phyloP scores from a whole-genome alignment of 2,888 invertebrate species.

The Linyphia triangularis region DNA sequence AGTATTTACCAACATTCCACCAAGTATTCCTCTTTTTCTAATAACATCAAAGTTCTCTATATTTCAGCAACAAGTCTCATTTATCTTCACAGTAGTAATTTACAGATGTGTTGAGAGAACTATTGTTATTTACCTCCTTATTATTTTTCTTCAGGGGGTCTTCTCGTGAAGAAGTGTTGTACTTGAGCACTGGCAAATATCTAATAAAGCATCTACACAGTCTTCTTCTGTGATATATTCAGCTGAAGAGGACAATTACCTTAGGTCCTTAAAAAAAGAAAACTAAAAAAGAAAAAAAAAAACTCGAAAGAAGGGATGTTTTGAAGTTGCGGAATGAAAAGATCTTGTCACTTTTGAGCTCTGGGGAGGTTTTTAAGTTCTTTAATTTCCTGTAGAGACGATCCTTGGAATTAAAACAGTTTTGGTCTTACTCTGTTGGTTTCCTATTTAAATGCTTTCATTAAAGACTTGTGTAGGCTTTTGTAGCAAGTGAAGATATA shows the following conservation, averaged over 20 bases:
- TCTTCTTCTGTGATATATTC: not conserved
- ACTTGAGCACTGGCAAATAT: slow-evolving; percentile 52
- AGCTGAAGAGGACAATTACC: slow-evolving; percentile 1
- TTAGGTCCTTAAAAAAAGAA: not conserved
- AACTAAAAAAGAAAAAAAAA: not conserved
- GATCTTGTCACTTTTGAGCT: slow-evolving; percentile 34
- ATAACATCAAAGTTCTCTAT: slow-evolving; percentile 7
- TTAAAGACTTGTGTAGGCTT: not conserved
- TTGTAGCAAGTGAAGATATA: too few relatives aligned
- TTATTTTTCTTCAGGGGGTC: slow-evolving; percentile 38
- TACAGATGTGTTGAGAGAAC: slow-evolving; percentile 6
- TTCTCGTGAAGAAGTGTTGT: not conserved
- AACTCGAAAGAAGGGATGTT: slow-evolving; percentile 5
- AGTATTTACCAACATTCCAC: not conserved
- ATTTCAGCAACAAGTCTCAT: slow-evolving; percentile 44
- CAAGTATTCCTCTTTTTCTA: slow-evolving; percentile 2
- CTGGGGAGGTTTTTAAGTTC: slow-evolving; percentile 25
- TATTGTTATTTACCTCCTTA: slow-evolving; percentile 52
- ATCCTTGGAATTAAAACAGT: slow-evolving; percentile 9
- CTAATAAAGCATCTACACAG: slow-evolving; percentile 41
- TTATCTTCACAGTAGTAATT: slow-evolving; percentile 18
- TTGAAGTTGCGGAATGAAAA: not conserved
- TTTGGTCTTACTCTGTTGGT: not conserved
- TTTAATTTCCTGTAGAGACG: slow-evolving; percentile 57
- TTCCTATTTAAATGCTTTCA: not conserved